Conservation (phyloP, 1,140 invertebrate species). For the Leucophenga varia region DNA sequence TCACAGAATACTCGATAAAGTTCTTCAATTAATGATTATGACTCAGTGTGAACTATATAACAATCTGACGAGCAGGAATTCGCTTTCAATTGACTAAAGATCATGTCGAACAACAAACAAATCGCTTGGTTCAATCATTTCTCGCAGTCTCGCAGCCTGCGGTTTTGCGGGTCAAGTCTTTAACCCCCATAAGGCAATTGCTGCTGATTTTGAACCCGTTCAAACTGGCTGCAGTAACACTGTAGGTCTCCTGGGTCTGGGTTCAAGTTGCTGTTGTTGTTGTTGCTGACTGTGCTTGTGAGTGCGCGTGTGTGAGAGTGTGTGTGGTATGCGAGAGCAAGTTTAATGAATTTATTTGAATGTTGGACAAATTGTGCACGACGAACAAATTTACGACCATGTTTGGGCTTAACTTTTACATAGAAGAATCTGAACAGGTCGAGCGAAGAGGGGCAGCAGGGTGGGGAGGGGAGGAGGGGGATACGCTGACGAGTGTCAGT, state of each 20-base stretch:
- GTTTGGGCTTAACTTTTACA: slow-evolving; percentile 23
- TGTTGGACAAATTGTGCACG: slow-evolving; percentile 53
- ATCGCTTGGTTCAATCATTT: slow-evolving; percentile 23
- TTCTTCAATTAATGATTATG: too few relatives aligned
- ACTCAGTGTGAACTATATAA: too few relatives aligned
- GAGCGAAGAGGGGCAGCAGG: background rate
- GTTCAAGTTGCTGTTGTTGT: slow-evolving; percentile 21
- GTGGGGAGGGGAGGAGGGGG: slow-evolving; percentile 1
- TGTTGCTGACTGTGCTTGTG: slow-evolving; percentile 6
- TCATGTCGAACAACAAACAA: slow-evolving; percentile 30
- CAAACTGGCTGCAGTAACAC: slow-evolving; percentile 24
- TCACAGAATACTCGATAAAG: too few relatives aligned
- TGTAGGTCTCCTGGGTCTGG: slow-evolving; percentile 30
- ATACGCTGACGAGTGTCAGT: slow-evolving; percentile 37
- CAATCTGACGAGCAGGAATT: slow-evolving; percentile 24
- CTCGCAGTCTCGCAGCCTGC: background rate
- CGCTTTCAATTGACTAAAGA: slow-evolving; percentile 42
- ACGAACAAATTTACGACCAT: slow-evolving; percentile 49
- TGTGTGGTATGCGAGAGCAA: slow-evolving; percentile 23
- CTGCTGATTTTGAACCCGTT: slow-evolving; percentile 18
- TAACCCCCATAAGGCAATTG: slow-evolving; percentile 26
- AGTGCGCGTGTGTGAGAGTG: slow-evolving; percentile 12
- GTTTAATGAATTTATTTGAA: slow-evolving; percentile 54
- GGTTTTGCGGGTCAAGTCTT: slow-evolving; percentile 26
- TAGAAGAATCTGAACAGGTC: slow-evolving; percentile 6